These are phyloP conservation scores for Poicephalus gulielmi DNA, from an alignment of 2,113 vertebrate genomes.

Conservation along the genomic window DNA sequence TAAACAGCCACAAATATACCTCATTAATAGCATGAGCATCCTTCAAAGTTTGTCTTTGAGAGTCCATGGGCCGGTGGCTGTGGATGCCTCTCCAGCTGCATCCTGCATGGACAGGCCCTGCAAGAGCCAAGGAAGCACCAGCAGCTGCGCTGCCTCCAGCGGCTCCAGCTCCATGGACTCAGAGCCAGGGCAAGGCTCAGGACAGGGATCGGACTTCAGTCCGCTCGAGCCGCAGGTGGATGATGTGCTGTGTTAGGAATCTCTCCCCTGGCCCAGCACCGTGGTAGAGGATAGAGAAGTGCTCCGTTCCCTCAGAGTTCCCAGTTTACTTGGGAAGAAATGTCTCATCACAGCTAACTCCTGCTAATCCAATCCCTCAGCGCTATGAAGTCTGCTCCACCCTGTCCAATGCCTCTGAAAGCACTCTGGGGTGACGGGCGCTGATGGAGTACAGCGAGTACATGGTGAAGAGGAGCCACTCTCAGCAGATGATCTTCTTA, in stretches of 20 bases:
- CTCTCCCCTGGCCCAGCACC: fast-evolving
- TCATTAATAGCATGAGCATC: neutral
- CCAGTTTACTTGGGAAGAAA: neutral
- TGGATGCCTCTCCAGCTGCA: neutral
- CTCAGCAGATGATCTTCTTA: neutral
- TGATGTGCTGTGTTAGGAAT: neutral
- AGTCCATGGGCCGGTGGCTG: neutral
- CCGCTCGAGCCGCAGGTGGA: neutral
- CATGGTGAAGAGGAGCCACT: fast-evolving
- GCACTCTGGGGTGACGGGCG: fast-evolving
- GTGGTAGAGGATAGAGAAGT: neutral
- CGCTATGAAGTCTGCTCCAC: neutral
- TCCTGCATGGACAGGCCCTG: neutral
- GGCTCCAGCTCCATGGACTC: neutral
- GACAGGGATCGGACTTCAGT: neutral
- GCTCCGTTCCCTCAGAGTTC: neutral
- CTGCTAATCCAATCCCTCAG: neutral
- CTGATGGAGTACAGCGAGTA: neutral
- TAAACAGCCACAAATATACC: slow-evolving; percentile 24
- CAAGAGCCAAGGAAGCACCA: neutral
- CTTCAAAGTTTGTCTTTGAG: neutral
- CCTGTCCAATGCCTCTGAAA: fast-evolving
- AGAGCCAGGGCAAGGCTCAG: neutral
- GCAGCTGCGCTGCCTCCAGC: neutral
- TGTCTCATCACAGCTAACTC: neutral